Base-by-base conservation (phyloP, 2,888 invertebrate species). In the Cephus nigrinus region DNA sequence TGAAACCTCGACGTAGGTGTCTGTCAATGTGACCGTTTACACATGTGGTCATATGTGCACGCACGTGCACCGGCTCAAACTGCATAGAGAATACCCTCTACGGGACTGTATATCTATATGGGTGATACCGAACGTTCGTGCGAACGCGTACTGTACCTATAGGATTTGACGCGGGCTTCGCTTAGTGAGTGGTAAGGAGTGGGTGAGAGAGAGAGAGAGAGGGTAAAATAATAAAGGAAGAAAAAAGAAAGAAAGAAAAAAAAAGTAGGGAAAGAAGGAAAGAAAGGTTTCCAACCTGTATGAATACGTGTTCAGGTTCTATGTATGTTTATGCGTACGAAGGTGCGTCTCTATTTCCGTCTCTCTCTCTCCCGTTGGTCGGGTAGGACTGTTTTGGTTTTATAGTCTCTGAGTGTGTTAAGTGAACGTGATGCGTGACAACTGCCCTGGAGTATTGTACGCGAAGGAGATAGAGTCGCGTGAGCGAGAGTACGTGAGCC, bases 391-490 rank as follows among this genome's bases (percentile, higher is more conserved):
- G 81, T 79, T 30, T 69, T 69, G 32, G 32, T 30, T 69, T 30
- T 31, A 32, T 23, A 32, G 32, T 69, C 31, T n/a, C 31, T 32
- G 69, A 30, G 80, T 80, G 78, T 68, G 75, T 79, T 80, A 78
- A 82, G 81, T 79, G 82, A 84, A 80, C 79, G 80, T 77, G 77
- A 82, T 82, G 81, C 83, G 79, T 86, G 85, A 86, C 83, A 85
- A 83, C 82, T 80, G 80, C 69, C 31, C 74, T 55, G 68, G 55
- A 75, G 40, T 30, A 32, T 73, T 12, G n/a, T 73, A 35, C n/a
- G 35, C 5, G 32, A 12, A 12, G 11, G 30, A 32, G 31, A 32
- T 35, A 32, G 33, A 73, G 32, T 32, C 71, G 71, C 71, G 71
- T 32, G 32, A 30, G 71, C 71, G 71, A 69, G 71, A 34, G 55